phyloP scores from a whole-genome alignment of 2,797 vertebrate species.

The Chiloscyllium punctatum region DNA sequence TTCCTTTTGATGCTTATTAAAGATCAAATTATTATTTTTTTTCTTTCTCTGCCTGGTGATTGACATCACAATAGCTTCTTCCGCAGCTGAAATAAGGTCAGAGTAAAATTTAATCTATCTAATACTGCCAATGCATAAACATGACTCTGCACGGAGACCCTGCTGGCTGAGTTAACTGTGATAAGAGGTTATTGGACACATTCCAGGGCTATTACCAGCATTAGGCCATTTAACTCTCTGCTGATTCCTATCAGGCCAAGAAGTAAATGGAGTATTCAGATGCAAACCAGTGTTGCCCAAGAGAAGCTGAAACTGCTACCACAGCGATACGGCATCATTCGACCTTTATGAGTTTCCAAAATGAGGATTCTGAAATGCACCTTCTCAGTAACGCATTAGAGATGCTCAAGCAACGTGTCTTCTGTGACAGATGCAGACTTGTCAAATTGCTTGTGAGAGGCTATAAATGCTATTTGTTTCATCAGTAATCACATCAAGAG shows the following conservation, averaged over 20 bases:
- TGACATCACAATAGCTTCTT: slow-evolving; percentile 62
- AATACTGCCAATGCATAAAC: slow-evolving; percentile 63
- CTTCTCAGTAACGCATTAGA: background rate
- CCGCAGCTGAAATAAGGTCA: slow-evolving; percentile 68
- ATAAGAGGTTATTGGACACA: slow-evolving; percentile 32
- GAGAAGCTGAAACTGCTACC: slow-evolving; percentile 18
- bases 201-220: slow-evolving; percentile 32
- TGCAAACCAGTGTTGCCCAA: background rate
- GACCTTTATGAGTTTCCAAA: slow-evolving; percentile 30
- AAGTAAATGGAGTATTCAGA: slow-evolving; percentile 31
- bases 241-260: slow-evolving; percentile 27
- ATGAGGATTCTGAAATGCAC: slow-evolving; percentile 18
- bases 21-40: slow-evolving; percentile 39
- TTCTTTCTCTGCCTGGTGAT: slow-evolving; percentile 52
- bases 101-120: slow-evolving; percentile 71
- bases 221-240: slow-evolving; percentile 37
- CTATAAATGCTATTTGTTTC: background rate
- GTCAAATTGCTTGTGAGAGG: background rate
- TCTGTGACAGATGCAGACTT: background rate
- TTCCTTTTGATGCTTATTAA: slow-evolving; percentile 31
- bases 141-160: slow-evolving; percentile 52
- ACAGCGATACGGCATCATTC: slow-evolving; percentile 16
- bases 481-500: slow-evolving; percentile 9
- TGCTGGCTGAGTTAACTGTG: slow-evolving; percentile 33
- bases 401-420: background rate